Base-by-base conservation (phyloP, 2,888 invertebrate genomes). In the Nymphalis polychloros region DNA sequence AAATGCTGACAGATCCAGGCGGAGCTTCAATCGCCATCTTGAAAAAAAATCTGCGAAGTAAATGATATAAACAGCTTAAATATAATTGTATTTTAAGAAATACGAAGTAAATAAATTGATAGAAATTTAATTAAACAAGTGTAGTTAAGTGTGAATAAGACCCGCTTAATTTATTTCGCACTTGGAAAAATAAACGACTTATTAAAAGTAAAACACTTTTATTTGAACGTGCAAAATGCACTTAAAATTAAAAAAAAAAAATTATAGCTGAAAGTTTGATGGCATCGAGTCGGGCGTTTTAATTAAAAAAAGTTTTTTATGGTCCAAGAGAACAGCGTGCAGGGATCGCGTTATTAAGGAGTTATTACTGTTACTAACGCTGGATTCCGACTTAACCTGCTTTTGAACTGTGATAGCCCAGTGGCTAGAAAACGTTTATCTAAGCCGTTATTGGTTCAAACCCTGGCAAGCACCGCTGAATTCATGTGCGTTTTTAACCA, bases 151-250 rank as follows among this genome's bases (percentile, higher is more conserved):
- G 19, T 41, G 19, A 57, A 7, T 55, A 35, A 19, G 10, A 57
- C 5, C 3, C 5, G 41, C 57, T 41, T 19, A 35, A 41, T 35
- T 41, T 19, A 41, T n/a, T 57, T 41, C 13, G 10, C 57, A 57
- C 57, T 35, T 19, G 1, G 31, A 41, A 41, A 55, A 57, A 57
- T 41, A 57, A 19, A 13, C 27, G 35, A 8, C 10, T 55, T 10
- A 57, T 19, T 35, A 19, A 41, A 31, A n/a, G 10, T 41, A 57
- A 19, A 57, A 57, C 17, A 57, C 7, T 57, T 57, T 41, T 57
- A 57, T 19, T 10, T n/a, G 57, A 57, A 19, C 31, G 55, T 55
- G n/a, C 31, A 13, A 57, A 57, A n/a, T 57, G 57, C 41, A 57
- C 19, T 57, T n/a, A 35, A 53, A 53, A 57, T n/a, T 20, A n/a